Evolutionary conservation across 2,888 invertebrate genomes (phyloP), one percentile per base, ranked within the genome.

Genomic region (Perdita meconis): DNA sequence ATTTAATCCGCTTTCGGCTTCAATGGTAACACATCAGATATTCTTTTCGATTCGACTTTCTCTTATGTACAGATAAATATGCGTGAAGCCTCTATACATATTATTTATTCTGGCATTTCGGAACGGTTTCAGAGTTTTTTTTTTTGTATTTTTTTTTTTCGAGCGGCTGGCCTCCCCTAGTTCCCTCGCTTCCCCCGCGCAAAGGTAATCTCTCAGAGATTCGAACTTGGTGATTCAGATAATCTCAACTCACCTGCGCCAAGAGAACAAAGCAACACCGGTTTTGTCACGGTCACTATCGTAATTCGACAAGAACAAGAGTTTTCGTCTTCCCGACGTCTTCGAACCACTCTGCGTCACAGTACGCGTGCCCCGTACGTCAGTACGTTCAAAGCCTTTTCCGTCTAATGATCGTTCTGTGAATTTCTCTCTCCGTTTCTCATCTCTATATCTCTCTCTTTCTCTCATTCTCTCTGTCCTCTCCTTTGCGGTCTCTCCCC

Each of bases 181-280:
- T 68, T 90, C 89, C 90, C 90, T 91, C 89, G 90, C 92, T 92
- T 92, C 92, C 92, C 92, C 92, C 91, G 92, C 91, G 92, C 91
- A 92, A 92, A 91, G 88, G 89, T 89, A 85, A 87, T 85, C 83
- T 86, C 79, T 91, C 88, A 89, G 86, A 89, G 87, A 89, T 90
- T 87, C 90, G 91, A 91, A n/a, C n/a, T n/a, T 84, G 91, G 90
- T 92, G 92, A 92, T 87, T 92, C 91, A 92, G 85, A 85, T 86
- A 92, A 90, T 90, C 92, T 92, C 90, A 92, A 92, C 92, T 92
- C 92, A 92, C 92, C 92, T 92, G 92, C 90, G 88, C 89, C 89
- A 91, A 90, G 89, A 91, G 89, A 91, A 91, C 88, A 91, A 91
- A 90, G 88, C 85, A 89, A 90, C 89, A 89, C 88, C n/a, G n/a